Conservation (phyloP, 2,888 invertebrate species). For the Folsomia candida region DNA sequence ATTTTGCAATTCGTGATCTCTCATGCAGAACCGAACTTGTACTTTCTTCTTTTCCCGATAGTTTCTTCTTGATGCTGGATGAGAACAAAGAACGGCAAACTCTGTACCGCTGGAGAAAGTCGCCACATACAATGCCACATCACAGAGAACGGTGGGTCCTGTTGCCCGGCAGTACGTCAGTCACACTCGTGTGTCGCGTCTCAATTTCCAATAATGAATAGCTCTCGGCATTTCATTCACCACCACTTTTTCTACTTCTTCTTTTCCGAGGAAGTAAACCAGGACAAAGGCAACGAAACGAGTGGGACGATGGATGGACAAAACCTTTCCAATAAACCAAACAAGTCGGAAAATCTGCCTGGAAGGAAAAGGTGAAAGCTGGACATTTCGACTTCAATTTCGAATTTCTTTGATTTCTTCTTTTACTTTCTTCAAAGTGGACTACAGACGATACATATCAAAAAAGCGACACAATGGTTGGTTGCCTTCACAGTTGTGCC, state of each 20-base stretch:
- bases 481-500: too few relatives aligned
- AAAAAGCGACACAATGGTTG: not conserved
- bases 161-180: not conserved
- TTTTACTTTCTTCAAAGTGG: not conserved
- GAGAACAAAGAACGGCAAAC: too few relatives aligned
- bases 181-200: not conserved
- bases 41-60: too few relatives aligned
- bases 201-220: not conserved
- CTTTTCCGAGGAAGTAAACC: not conserved
- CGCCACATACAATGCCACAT: too few relatives aligned
- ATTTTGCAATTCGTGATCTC: too few relatives aligned
- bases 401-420: not conserved
- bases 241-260: too few relatives aligned
- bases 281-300: not conserved
- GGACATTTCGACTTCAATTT: not conserved
- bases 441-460: not conserved
- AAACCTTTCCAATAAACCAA: not conserved
- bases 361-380: not conserved
- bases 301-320: not conserved
- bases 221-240: not conserved
- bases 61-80: too few relatives aligned
- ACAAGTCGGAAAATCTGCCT: not conserved
- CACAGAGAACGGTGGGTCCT: too few relatives aligned
- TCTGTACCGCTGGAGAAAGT: too few relatives aligned
- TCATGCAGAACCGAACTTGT: too few relatives aligned